Evolutionary conservation across 2,888 invertebrate genomes (phyloP).

Genomic region (Meteorus cinctellus): DNA sequence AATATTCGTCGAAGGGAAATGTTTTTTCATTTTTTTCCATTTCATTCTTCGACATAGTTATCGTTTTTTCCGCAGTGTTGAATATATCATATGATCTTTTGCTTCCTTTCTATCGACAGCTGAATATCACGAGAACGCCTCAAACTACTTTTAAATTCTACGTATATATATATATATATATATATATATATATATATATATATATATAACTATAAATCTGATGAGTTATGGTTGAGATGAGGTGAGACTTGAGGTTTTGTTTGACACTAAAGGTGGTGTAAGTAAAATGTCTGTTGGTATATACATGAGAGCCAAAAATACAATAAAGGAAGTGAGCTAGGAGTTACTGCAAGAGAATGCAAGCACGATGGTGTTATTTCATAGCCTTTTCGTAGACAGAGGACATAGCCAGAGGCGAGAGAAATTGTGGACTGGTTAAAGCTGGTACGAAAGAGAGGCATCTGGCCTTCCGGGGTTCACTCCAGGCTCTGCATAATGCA

Average conservation of each 20-base stretch:
- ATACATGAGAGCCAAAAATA: constrained; percentile 45
- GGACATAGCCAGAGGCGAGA: constrained; percentile 29
- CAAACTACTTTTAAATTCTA: constrained; percentile 57
- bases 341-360: constrained; percentile 26
- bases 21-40: constrained; percentile 7
- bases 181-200: constrained; percentile 54
- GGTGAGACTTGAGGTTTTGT: constrained; percentile 30
- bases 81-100: constrained; percentile 1
- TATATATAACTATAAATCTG: constrained; percentile 56
- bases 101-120: background rate
- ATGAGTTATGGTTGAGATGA: constrained; percentile 57
- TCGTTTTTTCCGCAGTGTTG: constrained; percentile 8
- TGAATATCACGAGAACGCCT: constrained; percentile 38
- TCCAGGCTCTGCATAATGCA: constrained; percentile 69
- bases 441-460: constrained; percentile 42
- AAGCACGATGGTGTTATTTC: constrained; percentile 57
- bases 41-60: constrained; percentile 11
- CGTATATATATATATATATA: constrained; percentile 54
- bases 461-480: constrained; percentile 39
- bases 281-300: constrained; percentile 41
- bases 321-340: constrained; percentile 10
- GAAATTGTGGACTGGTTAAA: constrained; percentile 19
- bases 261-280: constrained; percentile 20
- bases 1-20: background rate
- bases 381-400: constrained; percentile 60